phyloP scores from a whole-genome alignment of 2,888 invertebrate species.

The Drosophila peninsularis region DNA sequence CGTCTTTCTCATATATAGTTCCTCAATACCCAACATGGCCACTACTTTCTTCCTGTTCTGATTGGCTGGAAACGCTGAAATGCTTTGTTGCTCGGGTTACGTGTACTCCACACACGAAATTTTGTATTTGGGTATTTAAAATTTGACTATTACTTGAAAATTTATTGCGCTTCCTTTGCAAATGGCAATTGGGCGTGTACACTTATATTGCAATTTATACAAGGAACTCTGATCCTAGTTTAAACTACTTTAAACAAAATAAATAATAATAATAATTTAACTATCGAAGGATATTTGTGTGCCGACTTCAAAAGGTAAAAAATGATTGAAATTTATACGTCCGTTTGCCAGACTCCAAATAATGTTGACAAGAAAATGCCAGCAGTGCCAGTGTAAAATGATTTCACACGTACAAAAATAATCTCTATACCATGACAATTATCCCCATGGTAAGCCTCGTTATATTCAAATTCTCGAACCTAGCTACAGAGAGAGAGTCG shows the following conservation, averaged over 20 bases:
- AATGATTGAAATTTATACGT: slow-evolving; percentile 58
- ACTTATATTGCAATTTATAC: slow-evolving; percentile 52
- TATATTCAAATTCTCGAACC: no score
- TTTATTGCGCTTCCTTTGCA: slow-evolving; percentile 53
- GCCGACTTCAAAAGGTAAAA: slow-evolving; percentile 77
- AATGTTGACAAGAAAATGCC: slow-evolving; percentile 45
- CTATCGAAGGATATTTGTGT: slow-evolving; percentile 61
- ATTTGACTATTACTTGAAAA: slow-evolving; percentile 65
- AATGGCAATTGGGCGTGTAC: slow-evolving; percentile 41
- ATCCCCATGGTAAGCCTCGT: slow-evolving; percentile 9
- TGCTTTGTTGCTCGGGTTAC: slow-evolving; percentile 10
- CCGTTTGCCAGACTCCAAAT: slow-evolving; percentile 29
- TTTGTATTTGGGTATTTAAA: slow-evolving; percentile 44
- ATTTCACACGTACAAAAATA: background rate
- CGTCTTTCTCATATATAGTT: slow-evolving; percentile 57
- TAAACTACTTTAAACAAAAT: slow-evolving; percentile 49
- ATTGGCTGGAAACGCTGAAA: slow-evolving; percentile 22
- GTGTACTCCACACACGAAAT: slow-evolving; percentile 33
- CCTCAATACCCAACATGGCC: slow-evolving; percentile 63
- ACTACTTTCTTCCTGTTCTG: slow-evolving; percentile 15
- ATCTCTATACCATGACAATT: slow-evolving; percentile 28
- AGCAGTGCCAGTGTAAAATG: slow-evolving; percentile 16
- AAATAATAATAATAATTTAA: slow-evolving; percentile 55
- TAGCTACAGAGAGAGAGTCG: no score
- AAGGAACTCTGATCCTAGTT: slow-evolving; percentile 50